Evolutionary conservation across 2,113 vertebrate species (phyloP).

Genomic region (Trogon surrucura): DNA sequence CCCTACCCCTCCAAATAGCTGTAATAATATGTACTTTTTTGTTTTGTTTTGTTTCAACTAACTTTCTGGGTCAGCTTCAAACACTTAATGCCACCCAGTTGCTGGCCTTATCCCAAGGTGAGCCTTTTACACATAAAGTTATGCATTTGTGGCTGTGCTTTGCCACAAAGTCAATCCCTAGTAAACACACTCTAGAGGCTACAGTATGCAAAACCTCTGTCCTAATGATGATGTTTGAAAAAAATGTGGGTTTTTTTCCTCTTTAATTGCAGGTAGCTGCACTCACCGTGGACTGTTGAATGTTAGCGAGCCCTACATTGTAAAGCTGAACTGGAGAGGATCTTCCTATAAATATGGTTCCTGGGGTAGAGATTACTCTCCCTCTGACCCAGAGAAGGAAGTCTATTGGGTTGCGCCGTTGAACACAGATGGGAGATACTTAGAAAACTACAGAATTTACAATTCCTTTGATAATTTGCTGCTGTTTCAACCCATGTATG

Average conservation of each 20-base stretch:
- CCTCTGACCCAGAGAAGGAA: constrained; percentile 38
- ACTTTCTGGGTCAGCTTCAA: not conserved
- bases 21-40: not conserved
- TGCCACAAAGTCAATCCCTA: not conserved
- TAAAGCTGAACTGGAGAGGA: constrained; percentile 83
- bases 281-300: constrained; percentile 69
- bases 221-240: not conserved
- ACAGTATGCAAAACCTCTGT: not conserved
- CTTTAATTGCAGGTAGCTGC: constrained; percentile 72
- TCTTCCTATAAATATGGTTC: constrained; percentile 81
- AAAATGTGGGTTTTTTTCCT: not conserved
- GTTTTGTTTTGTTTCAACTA: not conserved
- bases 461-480: constrained; percentile 80
- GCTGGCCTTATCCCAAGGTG: not conserved
- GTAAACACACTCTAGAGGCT: not conserved
- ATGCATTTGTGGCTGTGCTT: not conserved
- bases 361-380: constrained; percentile 84
- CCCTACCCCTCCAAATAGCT: not conserved
- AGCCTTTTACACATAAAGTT: not conserved
- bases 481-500: constrained; percentile 42
- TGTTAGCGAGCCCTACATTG: constrained; percentile 81
- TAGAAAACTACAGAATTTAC: constrained; percentile 78
- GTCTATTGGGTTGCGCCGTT: constrained; percentile 86
- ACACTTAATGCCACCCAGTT: not conserved
- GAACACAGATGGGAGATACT: constrained; percentile 31